phyloP scores from a whole-genome alignment of 2,113 vertebrate genomes.

The Phalacrocorax brasilianus region DNA sequence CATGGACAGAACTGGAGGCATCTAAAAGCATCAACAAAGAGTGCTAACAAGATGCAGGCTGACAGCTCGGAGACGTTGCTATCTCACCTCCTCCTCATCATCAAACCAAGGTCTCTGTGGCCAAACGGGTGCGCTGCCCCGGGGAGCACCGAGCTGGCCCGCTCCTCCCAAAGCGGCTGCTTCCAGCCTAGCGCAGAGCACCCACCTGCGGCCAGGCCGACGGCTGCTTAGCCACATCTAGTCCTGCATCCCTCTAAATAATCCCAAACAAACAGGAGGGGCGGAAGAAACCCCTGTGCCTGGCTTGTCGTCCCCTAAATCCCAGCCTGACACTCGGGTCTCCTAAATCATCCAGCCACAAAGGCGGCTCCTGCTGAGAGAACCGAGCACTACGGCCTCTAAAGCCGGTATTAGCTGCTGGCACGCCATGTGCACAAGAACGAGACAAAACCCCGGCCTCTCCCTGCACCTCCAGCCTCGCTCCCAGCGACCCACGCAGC shows the following conservation, averaged over 20 bases:
- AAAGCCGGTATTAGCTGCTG: background rate
- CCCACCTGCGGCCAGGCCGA: background rate
- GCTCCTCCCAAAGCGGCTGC: background rate
- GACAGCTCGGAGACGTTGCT: background rate
- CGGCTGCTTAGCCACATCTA: background rate
- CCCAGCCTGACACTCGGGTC: background rate
- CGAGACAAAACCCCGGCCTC: background rate
- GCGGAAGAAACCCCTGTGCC: background rate
- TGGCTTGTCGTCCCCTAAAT: background rate
- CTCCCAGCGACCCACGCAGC: background rate
- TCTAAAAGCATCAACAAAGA: constrained; percentile 47
- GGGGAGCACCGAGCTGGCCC: background rate
- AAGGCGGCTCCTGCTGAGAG: background rate
- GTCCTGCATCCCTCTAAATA: background rate
- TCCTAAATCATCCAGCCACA: background rate
- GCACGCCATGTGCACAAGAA: background rate
- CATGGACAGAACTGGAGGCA: constrained; percentile 59
- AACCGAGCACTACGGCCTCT: no score
- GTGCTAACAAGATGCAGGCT: constrained; percentile 38
- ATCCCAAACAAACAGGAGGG: background rate
- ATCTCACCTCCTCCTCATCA: background rate
- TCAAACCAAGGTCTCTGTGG: background rate
- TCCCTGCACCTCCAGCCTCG: background rate
- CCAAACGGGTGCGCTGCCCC: background rate
- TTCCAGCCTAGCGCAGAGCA: background rate